Base-by-base conservation (phyloP, 2,888 invertebrate genomes). In the Pilophorus perplexus region DNA sequence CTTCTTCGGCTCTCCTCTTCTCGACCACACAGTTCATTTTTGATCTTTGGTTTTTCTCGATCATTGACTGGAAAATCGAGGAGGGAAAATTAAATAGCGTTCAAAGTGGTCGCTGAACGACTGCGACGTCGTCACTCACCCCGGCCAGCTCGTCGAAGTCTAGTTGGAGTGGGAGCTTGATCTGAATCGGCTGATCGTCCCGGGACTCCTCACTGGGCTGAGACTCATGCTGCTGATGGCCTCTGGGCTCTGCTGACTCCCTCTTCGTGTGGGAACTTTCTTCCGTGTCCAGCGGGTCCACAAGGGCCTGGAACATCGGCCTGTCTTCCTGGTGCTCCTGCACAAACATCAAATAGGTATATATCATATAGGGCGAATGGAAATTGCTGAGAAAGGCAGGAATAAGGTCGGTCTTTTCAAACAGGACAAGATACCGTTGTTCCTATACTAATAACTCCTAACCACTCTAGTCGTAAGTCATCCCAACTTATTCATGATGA, bases 1-100 rank as follows among this genome's bases (percentile, higher is more conserved):
- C 83, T 76, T 93, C 90, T 74, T 91, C 92, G 59, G 87, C 85
- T 71, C 85, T 85, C 72, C 90, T 88, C 76, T 89, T 88, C 77
- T 93, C 93, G 42, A 93, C 90, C 20, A 93, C 84, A 78, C 93
- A 93, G 79, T 93, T 93, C 86, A 93, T 91, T 77, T 88, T 87
- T 67, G 90, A 90, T 52, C 80, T 77, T 66, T 79, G 76, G 71
- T 78, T 80, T 71, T 80, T 80, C 71, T 81, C 80, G 74, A 82
- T 77, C 72, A 82, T 72, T 67, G 79, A 76, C 81, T 82, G 71
- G 42, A 25, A 42, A 10, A 8, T 33, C 6, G 33, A n/a, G n/a
- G n/a, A n/a, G 14, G 60, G 68, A 69, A n/a, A n/a, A n/a, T n/a
- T n/a, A n/a, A n/a, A n/a, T n/a, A n/a, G n/a, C n/a, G n/a, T n/a